Evolutionary conservation across 1,140 invertebrate genomes (phyloP), one percentile per base, ranked within the genome.

Genomic region (Babylonia areolata): DNA sequence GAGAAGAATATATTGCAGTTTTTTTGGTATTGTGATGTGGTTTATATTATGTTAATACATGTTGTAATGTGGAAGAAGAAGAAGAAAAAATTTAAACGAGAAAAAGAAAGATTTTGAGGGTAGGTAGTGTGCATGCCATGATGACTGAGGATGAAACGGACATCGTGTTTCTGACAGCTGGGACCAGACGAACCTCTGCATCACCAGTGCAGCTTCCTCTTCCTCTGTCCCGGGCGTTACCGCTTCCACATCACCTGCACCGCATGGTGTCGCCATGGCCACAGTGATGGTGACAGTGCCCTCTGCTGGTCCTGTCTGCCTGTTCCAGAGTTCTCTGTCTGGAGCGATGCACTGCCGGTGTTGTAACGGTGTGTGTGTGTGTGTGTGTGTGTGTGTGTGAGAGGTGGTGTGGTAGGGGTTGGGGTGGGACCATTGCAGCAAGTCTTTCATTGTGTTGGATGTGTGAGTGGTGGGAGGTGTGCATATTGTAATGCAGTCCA

Each of bases 141-240:
- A 17, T 51, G 46, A 51, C 46, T 51, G 46, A 17, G 17, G 9
- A 51, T 17, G 46, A 42, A 28, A 28, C 20, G 40, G 46, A 51
- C 35, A 5, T 81, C 9, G 33, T 11, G 9, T 23, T 17, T 3
- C 0, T 39, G 1, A 2, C 81, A 82, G 81, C 58, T 84, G 17
- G 58, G 20, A 31, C 39, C 82, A 3, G 82, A 46, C 15, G 20
- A n/a, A 2, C 20, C 20, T 31, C 35, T 84, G 5, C 58, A 31
- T 33, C 82, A 84, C 40, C 3, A 37, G 64, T 84, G 82, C 40
- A 84, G 64, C 39, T 73, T 84, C 17, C 54, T 84, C 33, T 84
- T 84, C 69, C 82, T 84, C 64, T 73, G 46, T 17, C 35, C 82
- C n/a, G 82, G 82, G 39, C 82, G 40, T 3, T 84, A 73, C 69